phyloP scores from a whole-genome alignment of 2,113 vertebrate species.

The Protomyctophum bolini region DNA sequence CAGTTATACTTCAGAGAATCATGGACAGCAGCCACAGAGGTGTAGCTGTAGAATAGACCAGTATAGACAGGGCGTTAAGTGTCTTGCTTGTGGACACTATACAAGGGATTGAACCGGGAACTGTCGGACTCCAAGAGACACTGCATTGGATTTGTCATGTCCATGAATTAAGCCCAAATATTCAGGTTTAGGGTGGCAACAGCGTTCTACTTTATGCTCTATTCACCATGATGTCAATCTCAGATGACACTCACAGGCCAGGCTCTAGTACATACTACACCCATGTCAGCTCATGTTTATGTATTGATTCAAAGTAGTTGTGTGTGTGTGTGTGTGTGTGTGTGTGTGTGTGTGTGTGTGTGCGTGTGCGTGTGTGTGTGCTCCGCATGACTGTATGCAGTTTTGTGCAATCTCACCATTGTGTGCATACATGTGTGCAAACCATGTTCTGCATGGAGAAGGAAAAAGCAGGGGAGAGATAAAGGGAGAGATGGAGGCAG shows the following conservation, averaged over 20 bases:
- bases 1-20: too few species aligned
- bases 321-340: conserved; percentile 1
- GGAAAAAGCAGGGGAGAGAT: conserved; percentile 50
- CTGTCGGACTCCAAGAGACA: too few species aligned
- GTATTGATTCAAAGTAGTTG: conserved; percentile 70
- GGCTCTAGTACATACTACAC: conserved; percentile 1
- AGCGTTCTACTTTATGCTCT: not conserved
- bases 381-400: too few species aligned
- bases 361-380: not conserved
- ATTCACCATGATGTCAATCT: not conserved
- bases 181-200: not conserved
- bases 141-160: too few species aligned
- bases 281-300: conserved; percentile 76
- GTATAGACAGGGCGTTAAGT: too few species aligned
- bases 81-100: too few species aligned
- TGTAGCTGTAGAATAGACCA: too few species aligned
- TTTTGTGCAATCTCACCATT: conserved; percentile 27
- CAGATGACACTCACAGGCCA: not conserved
- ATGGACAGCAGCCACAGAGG: too few species aligned
- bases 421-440: conserved; percentile 68
- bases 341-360: conserved; percentile 8
- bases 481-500: conserved; percentile 65
- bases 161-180: conserved; percentile 7
- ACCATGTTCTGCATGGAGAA: conserved; percentile 46
- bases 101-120: too few species aligned